These are phyloP conservation scores for Lomographa bimaculata DNA, from an alignment of 2,888 invertebrate species.

Conservation along the genomic window DNA sequence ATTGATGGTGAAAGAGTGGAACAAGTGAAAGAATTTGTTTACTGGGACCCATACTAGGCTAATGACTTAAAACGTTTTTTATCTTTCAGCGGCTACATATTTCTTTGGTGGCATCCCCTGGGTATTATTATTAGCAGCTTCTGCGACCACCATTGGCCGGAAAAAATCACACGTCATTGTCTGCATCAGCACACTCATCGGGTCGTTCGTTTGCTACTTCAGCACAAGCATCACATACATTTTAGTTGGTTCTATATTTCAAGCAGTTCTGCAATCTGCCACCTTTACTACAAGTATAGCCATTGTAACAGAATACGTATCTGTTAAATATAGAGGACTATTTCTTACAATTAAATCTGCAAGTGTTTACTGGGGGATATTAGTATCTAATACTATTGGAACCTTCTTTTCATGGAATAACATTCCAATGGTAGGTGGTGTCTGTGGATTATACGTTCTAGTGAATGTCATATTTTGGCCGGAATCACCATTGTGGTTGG, in stretches of 20 bases:
- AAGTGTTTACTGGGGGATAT: conserved; percentile 40
- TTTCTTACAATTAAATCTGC: conserved; percentile 42
- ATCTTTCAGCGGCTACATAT: conserved; percentile 33
- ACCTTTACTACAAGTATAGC: conserved; percentile 25
- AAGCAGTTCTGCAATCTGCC: conserved; percentile 26
- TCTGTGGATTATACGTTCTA: conserved; percentile 30
- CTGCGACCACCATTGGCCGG: conserved; percentile 29
- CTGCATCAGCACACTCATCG: conserved; percentile 18
- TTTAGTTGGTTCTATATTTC: conserved; percentile 36
- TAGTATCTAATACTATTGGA: conserved; percentile 38
- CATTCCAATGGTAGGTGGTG: conserved; percentile 31
- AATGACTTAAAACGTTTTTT: conserved; percentile 6
- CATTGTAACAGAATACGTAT: conserved; percentile 41
- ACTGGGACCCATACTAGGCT: no score
- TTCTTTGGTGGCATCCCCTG: conserved; percentile 33
- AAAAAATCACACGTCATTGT: conserved; percentile 29
- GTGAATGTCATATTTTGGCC: conserved; percentile 33
- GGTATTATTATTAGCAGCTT: conserved; percentile 25
- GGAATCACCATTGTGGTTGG: conserved; percentile 51
- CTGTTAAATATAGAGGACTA: conserved; percentile 39
- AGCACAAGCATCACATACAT: conserved; percentile 34
- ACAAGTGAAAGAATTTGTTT: no score
- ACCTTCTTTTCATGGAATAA: conserved; percentile 40
- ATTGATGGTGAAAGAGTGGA: no score
- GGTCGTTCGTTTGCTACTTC: conserved; percentile 29